Conservation (phyloP, 2,888 invertebrate species). For the Maniola hyperantus region DNA sequence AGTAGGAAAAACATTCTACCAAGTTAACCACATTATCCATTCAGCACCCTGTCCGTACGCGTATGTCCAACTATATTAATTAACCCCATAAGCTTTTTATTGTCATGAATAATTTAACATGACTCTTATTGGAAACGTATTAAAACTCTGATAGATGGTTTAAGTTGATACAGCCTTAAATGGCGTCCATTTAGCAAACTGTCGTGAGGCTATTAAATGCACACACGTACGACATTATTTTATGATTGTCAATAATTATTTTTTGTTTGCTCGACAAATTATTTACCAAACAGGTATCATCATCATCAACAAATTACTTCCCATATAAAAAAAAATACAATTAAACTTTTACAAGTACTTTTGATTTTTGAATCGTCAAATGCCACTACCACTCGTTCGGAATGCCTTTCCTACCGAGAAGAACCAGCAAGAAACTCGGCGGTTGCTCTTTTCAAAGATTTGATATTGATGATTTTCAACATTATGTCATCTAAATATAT, state of each 20-base stretch:
- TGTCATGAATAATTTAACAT: constrained; percentile 25
- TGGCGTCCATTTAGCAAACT: constrained; percentile 14
- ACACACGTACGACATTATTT: background rate
- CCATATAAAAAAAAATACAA: too few species aligned
- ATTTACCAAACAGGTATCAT: too few species aligned
- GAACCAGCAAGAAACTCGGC: too few species aligned
- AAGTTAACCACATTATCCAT: background rate
- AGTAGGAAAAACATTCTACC: too few species aligned
- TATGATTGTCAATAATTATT: background rate
- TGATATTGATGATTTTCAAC: too few species aligned
- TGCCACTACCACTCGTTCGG: too few species aligned
- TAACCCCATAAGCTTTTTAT: constrained; percentile 10
- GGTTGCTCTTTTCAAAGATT: too few species aligned
- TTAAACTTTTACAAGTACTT: too few species aligned
- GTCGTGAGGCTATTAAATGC: background rate
- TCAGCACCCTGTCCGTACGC: background rate
- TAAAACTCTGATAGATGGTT: constrained; percentile 6
- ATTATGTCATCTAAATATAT: too few species aligned
- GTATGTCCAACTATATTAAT: constrained; percentile 6
- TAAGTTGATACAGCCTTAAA: constrained; percentile 14
- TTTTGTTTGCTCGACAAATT: background rate
- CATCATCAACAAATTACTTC: too few species aligned
- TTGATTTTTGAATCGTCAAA: too few species aligned
- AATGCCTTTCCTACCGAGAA: too few species aligned
- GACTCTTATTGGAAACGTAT: constrained; percentile 11